Conservation (phyloP, 2,888 invertebrate species). For the Pristionchus maxplancki region DNA sequence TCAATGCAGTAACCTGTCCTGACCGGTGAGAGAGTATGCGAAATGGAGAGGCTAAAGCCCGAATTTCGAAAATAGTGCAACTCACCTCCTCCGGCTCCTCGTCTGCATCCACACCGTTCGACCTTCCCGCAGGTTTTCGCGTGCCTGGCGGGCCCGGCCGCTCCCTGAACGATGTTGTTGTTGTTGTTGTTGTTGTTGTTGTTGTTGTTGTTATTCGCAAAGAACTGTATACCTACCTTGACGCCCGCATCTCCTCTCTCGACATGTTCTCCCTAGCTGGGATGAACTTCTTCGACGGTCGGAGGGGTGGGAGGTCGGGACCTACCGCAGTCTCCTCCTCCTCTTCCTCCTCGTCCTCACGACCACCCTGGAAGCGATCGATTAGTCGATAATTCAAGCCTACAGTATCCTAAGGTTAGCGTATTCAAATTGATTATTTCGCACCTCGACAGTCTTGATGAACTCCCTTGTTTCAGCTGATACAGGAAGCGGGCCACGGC, state of each 20-base stretch:
- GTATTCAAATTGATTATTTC: neutral
- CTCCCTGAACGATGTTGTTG: neutral
- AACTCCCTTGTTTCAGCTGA: neutral
- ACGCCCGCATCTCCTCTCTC: neutral
- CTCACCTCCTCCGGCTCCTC: neutral
- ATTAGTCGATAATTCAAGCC: neutral
- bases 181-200: no score
- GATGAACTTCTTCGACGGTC: conserved; percentile 13
- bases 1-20: no score
- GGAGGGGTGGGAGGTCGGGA: neutral
- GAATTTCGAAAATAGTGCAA: neutral
- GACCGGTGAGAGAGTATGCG: neutral
- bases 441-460: conserved; percentile 29
- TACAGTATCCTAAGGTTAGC: no score
- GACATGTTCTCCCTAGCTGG: conserved; percentile 1
- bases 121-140: neutral
- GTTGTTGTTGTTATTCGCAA: neutral
- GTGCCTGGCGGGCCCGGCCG: neutral
- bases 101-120: conserved; percentile 1
- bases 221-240: neutral
- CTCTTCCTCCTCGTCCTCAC: conserved; percentile 24
- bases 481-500: conserved; percentile 35
- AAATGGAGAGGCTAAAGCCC: neutral
- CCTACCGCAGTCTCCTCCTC: neutral
- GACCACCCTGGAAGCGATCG: neutral